Percentiles rank a stretch among this genome's conserved stretches.
Evolutionary conservation across 2,888 invertebrate species (phyloP).

Genomic region (Stenurella melanura): DNA sequence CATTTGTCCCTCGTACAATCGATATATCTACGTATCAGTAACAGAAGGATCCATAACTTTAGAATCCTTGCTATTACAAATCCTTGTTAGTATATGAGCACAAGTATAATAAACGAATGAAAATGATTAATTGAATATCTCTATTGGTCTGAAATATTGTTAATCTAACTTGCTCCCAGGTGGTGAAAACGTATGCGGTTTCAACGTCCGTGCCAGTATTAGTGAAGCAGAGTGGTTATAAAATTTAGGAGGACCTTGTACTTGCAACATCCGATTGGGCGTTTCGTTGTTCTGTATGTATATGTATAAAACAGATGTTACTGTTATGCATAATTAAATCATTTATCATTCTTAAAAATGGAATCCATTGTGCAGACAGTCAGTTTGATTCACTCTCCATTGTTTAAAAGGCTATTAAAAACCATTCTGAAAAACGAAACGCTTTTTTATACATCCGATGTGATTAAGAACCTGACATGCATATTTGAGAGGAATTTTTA

Average conservation of each 20-base stretch:
- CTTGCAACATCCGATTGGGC: not conserved
- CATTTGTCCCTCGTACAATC: not conserved
- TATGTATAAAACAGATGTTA: slow-evolving; percentile 54
- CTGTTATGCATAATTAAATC: slow-evolving; percentile 56
- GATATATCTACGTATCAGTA: slow-evolving; percentile 1
- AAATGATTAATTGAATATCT: slow-evolving; percentile 53
- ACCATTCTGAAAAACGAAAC: slow-evolving; percentile 22
- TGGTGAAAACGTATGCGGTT: slow-evolving; percentile 50
- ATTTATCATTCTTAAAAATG: slow-evolving; percentile 55
- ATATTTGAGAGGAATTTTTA: not conserved
- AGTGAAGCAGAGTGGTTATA: slow-evolving; percentile 24
- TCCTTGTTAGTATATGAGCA: slow-evolving; percentile 21
- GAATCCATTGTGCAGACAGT: slow-evolving; percentile 33
- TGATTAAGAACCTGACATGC: slow-evolving; percentile 21
- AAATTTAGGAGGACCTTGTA: slow-evolving; percentile 29
- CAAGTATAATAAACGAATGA: slow-evolving; percentile 44
- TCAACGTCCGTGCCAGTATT: slow-evolving; percentile 15
- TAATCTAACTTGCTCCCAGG: slow-evolving; percentile 50
- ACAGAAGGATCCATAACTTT: slow-evolving; percentile 16
- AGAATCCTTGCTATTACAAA: slow-evolving; percentile 11
- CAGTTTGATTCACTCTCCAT: slow-evolving; percentile 37
- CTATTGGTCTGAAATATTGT: slow-evolving; percentile 51
- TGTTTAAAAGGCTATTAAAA: slow-evolving; percentile 37
- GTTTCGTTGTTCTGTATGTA: slow-evolving; percentile 31
- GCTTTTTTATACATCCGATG: slow-evolving; percentile 37